Evolutionary conservation across 2,888 invertebrate species (phyloP).

Genomic region (Amiota communis): DNA sequence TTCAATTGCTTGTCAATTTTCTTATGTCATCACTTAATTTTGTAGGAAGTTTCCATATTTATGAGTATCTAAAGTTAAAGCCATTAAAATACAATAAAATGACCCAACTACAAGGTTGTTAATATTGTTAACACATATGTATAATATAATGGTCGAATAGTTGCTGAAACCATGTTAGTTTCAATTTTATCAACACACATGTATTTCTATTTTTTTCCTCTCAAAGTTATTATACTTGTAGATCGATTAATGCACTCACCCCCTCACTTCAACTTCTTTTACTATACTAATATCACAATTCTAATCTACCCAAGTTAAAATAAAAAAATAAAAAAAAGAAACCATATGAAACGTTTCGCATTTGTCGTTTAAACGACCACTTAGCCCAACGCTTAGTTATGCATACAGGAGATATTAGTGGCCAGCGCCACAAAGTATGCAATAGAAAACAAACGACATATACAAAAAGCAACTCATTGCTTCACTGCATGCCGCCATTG

Average conservation of each 20-base stretch:
- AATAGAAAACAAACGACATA: neutral
- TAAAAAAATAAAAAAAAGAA: neutral
- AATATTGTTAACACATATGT: too few relatives aligned
- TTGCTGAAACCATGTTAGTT: too few relatives aligned
- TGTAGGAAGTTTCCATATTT: too few relatives aligned
- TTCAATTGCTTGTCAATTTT: too few relatives aligned
- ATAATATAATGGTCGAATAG: too few relatives aligned
- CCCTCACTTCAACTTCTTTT: neutral
- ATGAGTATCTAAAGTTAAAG: too few relatives aligned
- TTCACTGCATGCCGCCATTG: neutral
- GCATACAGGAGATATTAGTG: neutral
- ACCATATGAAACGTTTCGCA: conserved; percentile 4
- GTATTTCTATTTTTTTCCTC: too few relatives aligned
- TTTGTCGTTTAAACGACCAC: neutral
- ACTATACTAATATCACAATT: neutral
- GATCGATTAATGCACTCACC: neutral
- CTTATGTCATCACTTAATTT: too few relatives aligned
- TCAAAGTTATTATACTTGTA: too few relatives aligned
- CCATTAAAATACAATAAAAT: too few relatives aligned
- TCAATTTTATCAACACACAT: too few relatives aligned
- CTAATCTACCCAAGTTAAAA: neutral
- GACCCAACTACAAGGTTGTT: too few relatives aligned
- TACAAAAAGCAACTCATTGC: neutral
- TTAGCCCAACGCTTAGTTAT: conserved; percentile 11
- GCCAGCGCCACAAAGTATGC: conserved; percentile 21